Evolutionary conservation across 2,888 invertebrate species (phyloP).

Genomic region (Axea sp.): DNA sequence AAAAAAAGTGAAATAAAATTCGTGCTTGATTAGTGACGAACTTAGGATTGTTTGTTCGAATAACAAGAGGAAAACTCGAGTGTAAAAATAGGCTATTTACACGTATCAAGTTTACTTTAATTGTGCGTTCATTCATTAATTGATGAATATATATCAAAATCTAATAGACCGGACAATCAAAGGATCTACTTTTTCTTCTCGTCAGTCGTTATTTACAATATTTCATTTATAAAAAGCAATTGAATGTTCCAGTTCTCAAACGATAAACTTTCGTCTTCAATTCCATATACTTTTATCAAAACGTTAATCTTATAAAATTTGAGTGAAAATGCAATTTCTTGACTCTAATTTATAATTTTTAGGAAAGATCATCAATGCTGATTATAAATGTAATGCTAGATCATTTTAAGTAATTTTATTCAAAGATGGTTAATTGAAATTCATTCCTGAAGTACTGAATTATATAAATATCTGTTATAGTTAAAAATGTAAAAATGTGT

Average conservation of each 20-base stretch:
- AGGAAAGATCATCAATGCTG: constrained; percentile 35
- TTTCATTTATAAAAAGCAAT: constrained; percentile 45
- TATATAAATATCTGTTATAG: no score
- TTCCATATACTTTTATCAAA: constrained; percentile 40
- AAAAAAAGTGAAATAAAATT: constrained; percentile 11
- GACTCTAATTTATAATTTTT: neutral
- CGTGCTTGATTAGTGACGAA: constrained; percentile 32
- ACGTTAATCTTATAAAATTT: constrained; percentile 17
- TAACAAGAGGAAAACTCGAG: constrained; percentile 64
- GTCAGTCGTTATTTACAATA: constrained; percentile 33
- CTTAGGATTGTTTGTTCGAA: constrained; percentile 37
- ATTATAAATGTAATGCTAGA: constrained; percentile 35
- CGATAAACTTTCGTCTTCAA: constrained; percentile 31
- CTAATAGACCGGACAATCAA: constrained; percentile 72
- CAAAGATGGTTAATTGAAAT: no score
- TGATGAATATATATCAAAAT: constrained; percentile 74
- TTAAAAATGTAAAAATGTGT: no score
- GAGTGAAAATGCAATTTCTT: constrained; percentile 1
- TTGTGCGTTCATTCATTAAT: constrained; percentile 77
- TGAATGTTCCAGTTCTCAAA: constrained; percentile 30
- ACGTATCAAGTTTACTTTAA: constrained; percentile 71
- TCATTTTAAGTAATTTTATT: neutral
- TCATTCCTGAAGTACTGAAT: no score
- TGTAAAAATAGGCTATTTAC: constrained; percentile 79
- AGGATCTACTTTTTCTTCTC: constrained; percentile 23